phyloP scores from a whole-genome alignment of 2,113 vertebrate species.

The Brienomyrus longianalis region DNA sequence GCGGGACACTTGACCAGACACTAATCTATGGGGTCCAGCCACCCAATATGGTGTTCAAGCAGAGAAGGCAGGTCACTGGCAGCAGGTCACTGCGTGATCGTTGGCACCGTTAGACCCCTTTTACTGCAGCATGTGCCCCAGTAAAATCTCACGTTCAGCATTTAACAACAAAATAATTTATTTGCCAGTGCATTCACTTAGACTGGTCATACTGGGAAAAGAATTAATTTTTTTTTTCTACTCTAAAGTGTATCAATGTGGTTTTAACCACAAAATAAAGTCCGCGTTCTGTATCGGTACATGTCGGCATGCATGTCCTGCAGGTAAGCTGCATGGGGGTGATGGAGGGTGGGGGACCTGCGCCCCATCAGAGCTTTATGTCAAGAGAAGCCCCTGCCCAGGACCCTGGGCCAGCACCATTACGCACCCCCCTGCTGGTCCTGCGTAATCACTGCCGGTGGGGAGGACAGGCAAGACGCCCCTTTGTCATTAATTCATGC shows the following conservation, averaged over 20 bases:
- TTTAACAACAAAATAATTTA: too few relatives aligned
- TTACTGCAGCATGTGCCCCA: too few relatives aligned
- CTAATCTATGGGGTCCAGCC: background rate
- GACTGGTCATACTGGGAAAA: too few relatives aligned
- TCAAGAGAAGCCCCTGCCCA: background rate
- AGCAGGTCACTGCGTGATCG: background rate
- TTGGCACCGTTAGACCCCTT: too few relatives aligned
- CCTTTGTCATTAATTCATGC: conserved; percentile 55
- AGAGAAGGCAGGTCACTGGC: background rate
- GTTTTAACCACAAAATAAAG: too few relatives aligned
- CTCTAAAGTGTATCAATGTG: too few relatives aligned
- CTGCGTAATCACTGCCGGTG: conserved; percentile 49
- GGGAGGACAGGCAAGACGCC: conserved; percentile 24
- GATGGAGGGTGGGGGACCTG: too few relatives aligned
- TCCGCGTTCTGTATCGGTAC: too few relatives aligned
- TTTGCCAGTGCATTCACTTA: too few relatives aligned
- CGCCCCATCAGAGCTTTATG: background rate
- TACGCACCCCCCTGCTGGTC: conserved; percentile 12
- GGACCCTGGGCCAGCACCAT: background rate
- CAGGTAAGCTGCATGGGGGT: background rate
- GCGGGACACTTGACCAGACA: background rate
- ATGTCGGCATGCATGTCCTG: too few relatives aligned
- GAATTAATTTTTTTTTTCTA: too few relatives aligned
- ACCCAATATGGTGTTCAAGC: background rate
- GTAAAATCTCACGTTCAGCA: too few relatives aligned